Evolutionary conservation across 2,113 vertebrate genomes (phyloP), one percentile per base, ranked within the genome.

Genomic region (Cyanoramphus novaezelandiae): DNA sequence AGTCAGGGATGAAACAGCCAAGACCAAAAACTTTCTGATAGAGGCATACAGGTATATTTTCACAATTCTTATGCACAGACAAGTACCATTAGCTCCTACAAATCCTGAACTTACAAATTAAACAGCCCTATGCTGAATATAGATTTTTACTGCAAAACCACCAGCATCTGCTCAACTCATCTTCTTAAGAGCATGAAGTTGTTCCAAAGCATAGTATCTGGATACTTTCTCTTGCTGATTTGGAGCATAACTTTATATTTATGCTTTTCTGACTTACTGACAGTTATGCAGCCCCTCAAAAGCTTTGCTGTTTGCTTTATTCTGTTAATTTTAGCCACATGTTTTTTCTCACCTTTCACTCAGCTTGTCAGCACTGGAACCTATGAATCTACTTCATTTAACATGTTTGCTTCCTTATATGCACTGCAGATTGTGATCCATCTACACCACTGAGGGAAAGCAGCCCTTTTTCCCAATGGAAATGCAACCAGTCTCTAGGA

Each of bases 291-390:
- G 46, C 37, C 24, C 50, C 41, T 92, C 78, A 83, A 82, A 93
- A 88, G 16, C 46, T 90, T 79, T 13, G 12, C 31, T 59, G 68
- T 86, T 94, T 90, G 68, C 46, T 90, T 88, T 88, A 67, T 88
- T 86, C 75, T 81, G 43, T 50, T 92, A 59, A 90, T 90, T 90
- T 95, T 77, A 60, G 75, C 76, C 87, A 93, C 13, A 4, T 88
- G 39, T 17, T 67, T 93, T 86, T 92, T 71, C 29, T 95, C 82
- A 90, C 85, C 65, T 90, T 88, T 90, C 82, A 74, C 50, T 81
- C 75, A 59, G 62, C 82, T 81, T 96, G 68, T 93, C 92, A 95
- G 64, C 79, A 60, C 37, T 88, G 43, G 29, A 94, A 77, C 53
- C 63, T 77, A 64, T 59, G 71, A 94, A 88, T 46, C n/a, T 43